Conservation (phyloP, 1,140 invertebrate species). For the Psilanteris sp. region DNA sequence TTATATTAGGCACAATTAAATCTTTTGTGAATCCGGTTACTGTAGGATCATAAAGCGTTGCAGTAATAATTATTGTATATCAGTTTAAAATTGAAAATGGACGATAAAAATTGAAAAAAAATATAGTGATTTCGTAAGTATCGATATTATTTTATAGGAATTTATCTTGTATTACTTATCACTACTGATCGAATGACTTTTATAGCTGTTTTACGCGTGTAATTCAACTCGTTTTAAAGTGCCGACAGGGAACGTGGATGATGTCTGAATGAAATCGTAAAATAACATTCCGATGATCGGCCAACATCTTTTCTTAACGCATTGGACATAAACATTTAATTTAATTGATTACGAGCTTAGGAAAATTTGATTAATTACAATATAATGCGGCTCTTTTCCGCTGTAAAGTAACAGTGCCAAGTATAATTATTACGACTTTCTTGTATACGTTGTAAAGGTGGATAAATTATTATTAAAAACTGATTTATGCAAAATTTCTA, state of each 20-base stretch:
- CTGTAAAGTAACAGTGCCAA: too few relatives aligned
- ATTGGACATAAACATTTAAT: conserved; percentile 1
- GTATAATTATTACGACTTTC: too few relatives aligned
- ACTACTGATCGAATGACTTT: conserved; percentile 50
- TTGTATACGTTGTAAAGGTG: too few relatives aligned
- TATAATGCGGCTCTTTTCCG: too few relatives aligned
- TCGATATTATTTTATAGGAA: conserved; percentile 17
- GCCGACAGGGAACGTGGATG: conserved; percentile 35
- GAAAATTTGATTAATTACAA: conserved; percentile 18
- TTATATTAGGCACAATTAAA: too few relatives aligned
- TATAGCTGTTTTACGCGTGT: conserved; percentile 51
- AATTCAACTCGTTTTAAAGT: conserved; percentile 49
- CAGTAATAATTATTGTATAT: too few relatives aligned
- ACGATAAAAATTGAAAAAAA: too few relatives aligned
- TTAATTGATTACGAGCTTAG: conserved; percentile 21
- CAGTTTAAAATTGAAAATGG: too few relatives aligned
- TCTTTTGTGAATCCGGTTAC: too few relatives aligned
- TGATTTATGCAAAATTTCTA: too few relatives aligned
- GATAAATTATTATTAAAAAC: too few relatives aligned
- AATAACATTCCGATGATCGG: conserved; percentile 19
- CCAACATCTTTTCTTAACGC: conserved; percentile 1
- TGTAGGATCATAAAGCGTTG: too few relatives aligned
- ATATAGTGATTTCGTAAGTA: background rate
- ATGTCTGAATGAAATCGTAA: conserved; percentile 49
- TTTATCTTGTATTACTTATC: conserved; percentile 42